phyloP scores from a whole-genome alignment of 2,113 vertebrate genomes.

The Sterrhoptilus dennistouni region DNA sequence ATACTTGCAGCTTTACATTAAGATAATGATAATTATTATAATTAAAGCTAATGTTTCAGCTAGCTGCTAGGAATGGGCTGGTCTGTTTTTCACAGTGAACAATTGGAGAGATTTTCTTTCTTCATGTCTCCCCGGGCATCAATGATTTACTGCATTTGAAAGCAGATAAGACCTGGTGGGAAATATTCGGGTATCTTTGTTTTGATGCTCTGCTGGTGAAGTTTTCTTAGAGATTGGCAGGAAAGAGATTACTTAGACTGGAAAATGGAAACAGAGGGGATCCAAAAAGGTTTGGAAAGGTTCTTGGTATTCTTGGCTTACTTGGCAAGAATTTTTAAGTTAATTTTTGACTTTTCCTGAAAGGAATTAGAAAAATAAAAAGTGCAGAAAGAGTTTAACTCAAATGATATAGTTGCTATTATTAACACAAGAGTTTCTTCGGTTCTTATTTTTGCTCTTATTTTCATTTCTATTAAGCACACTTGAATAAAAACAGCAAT shows the following conservation, averaged over 20 bases:
- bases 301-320: background rate
- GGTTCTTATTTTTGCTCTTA: background rate
- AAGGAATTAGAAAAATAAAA: background rate
- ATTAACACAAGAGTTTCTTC: background rate
- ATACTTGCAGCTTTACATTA: background rate
- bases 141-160: background rate
- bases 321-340: background rate
- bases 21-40: background rate
- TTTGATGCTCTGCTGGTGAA: background rate
- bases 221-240: background rate
- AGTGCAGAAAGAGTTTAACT: fast-evolving
- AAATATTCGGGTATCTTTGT: background rate
- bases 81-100: background rate
- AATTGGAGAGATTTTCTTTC: background rate
- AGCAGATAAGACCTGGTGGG: background rate
- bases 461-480: background rate
- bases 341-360: background rate
- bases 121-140: background rate
- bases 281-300: background rate
- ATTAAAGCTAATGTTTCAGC: background rate
- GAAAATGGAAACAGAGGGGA: background rate
- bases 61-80: background rate
- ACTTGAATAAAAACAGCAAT: background rate
- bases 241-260: background rate
- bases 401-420: background rate